Base-by-base conservation (phyloP, 2,888 invertebrate species). In the Lucinisca nassula region DNA sequence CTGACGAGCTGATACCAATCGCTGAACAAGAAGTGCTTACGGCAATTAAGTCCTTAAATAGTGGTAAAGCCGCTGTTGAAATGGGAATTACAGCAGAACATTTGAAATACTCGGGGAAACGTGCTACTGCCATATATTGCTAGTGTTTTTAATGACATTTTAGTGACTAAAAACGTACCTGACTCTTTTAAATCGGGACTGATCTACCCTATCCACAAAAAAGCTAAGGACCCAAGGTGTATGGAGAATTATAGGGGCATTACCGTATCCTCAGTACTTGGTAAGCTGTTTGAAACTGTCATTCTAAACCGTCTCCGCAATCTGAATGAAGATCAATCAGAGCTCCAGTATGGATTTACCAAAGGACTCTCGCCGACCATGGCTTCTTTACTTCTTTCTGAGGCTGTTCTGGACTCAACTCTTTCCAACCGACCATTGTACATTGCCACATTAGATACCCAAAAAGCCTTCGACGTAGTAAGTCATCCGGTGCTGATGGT, bases 381-480 rank as follows among this genome's bases (percentile, higher is more conserved):
- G 81, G 74, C 81, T 38, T 45, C 61, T 2, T n/a, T 81, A 8
- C 0, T 75, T 17, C 30, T 81, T 24, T 73, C 73, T 10, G 73
- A 73, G 27, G 38, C 73, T 37, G 45, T 38, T 4, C 45, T 40
- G 3, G 73, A 73, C 38, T 12, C 73, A n/a, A 37, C 10, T 12
- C 1, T 37, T n/a, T 40, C 10, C n/a, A 73, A 73, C 73, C 45
- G 73, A 4, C 73, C 73, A 35, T 14, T 73, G 37, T 73, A 73
- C 38, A 8, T 80, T 49, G 74, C 81, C 0, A 81, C 81, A 2
- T 32, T 74, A 10, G 82, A 80, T 30, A 37, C 45, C 30, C 73
- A 51, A 30, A 80, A 80, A 32, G 73, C 81, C n/a, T 81, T 81
- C 35, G 75, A 81, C 21, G 75, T 81, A 1, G 74, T 81, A 12